Base-by-base conservation (phyloP, 2,888 invertebrate species). In the Aspidapion aeneum region DNA sequence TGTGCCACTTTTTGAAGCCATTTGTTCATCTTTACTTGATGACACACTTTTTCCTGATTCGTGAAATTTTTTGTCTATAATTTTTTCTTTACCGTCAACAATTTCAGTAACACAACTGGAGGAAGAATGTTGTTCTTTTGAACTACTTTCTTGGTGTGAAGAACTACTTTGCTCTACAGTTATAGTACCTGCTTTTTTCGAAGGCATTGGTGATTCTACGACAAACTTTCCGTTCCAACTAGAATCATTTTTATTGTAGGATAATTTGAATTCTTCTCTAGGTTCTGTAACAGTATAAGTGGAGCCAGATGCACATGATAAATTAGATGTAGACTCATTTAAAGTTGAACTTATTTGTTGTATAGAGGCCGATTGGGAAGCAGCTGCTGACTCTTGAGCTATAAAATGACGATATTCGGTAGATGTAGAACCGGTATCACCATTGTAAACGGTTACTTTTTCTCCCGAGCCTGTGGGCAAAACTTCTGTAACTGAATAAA, bases 21-120 rank as follows among this genome's bases (percentile, higher is more conserved):
- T 82, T 52, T 80, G 81, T 78, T 87, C 86, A 66, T 83, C 83
- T 58, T 77, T 76, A 59, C 72, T 74, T 1, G 74, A 68, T 5
- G 75, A 69, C 16, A 72, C 68, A 0, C 74, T 68, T 51, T 72
- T 62, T 12, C 65, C 70, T 77, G 85, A 82, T 76, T 87, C 86
- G 70, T 85, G 83, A 57, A 83, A 84, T 60, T 85, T 83, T 69
- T 82, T 82, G 66, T 87, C 86, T 54, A 87, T 78, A 52, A 87
- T 82, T 50, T 85, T 79, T 77, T 87, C 87, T 74, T 86, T 86
- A 1, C 87, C 87, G 72, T 87, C 86, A 19, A 87, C 84, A 67
- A 86, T 84, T 79, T 89, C 88, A 56, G 88, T 84, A 22, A 85
- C 85, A 72, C 88, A 87, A 17, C 87, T 87, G 18, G 85, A 84